Conservation (phyloP, 2,888 invertebrate genomes). For the Protonemura montana region DNA sequence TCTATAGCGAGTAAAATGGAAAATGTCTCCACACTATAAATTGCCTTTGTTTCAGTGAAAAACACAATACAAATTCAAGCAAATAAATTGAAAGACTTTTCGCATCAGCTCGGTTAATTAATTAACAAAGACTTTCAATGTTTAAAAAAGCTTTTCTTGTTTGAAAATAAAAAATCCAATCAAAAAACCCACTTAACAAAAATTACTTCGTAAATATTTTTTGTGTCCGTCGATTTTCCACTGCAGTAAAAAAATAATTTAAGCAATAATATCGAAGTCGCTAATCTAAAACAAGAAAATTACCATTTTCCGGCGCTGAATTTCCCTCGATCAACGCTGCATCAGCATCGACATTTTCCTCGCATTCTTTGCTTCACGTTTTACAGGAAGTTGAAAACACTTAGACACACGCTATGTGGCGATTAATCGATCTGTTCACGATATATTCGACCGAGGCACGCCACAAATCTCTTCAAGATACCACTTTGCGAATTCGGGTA, state of each 20-base stretch:
- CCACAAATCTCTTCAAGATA: no score
- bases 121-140: neutral
- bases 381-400: neutral
- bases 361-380: neutral
- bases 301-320: neutral
- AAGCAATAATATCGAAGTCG: neutral
- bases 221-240: neutral
- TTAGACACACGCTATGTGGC: neutral
- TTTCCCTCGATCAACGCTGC: neutral
- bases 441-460: no score
- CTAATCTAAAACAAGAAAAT: neutral
- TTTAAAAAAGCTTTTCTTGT: neutral
- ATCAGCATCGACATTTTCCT: neutral
- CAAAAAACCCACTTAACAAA: neutral
- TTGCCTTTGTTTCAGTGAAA: neutral
- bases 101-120: neutral
- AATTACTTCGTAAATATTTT: neutral
- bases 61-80: neutral
- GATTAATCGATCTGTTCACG: no score
- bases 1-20: no score
- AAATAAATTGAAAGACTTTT: no score
- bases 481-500: no score
- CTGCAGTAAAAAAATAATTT: neutral
- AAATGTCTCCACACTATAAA: no score
- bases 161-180: neutral